Evolutionary conservation across 1,140 invertebrate species (phyloP).

Genomic region (Atta colombica): DNA sequence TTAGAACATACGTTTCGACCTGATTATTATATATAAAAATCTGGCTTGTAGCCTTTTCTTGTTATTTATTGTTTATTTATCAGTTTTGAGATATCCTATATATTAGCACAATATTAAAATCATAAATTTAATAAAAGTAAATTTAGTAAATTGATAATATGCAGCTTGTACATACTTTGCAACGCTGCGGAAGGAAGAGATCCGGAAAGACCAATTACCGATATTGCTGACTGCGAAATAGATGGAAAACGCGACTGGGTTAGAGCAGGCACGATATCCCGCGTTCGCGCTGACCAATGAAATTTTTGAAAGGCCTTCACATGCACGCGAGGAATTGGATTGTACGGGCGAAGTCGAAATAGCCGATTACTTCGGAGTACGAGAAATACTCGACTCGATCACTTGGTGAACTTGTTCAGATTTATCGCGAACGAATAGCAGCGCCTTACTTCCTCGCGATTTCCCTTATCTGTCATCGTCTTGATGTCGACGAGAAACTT

Average conservation of each 20-base stretch:
- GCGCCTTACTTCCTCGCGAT: conserved; percentile 48
- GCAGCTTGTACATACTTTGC: conserved; percentile 15
- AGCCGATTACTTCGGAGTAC: conserved; percentile 48
- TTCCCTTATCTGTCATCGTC: conserved; percentile 60
- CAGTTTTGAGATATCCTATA: no score
- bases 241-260: conserved; percentile 49
- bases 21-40: no score
- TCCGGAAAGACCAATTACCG: conserved; percentile 66
- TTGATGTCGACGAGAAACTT: conserved; percentile 46
- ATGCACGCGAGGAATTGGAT: conserved; percentile 64
- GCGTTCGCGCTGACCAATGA: conserved; percentile 64
- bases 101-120: conserved; percentile 21
- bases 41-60: no score
- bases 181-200: conserved; percentile 39
- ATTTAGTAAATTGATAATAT: neutral
- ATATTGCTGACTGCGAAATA: conserved; percentile 67
- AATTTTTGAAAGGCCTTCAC: conserved; percentile 64
- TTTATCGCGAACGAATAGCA: conserved; percentile 44
- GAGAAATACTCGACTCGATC: conserved; percentile 36
- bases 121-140: neutral
- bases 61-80: no score
- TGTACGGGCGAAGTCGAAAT: conserved; percentile 58
- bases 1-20: no score
- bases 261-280: conserved; percentile 34
- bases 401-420: conserved; percentile 37